These are phyloP conservation scores for Caenorhabditis inopinata DNA, from an alignment of 1,140 invertebrate genomes.

Conservation along the genomic window DNA sequence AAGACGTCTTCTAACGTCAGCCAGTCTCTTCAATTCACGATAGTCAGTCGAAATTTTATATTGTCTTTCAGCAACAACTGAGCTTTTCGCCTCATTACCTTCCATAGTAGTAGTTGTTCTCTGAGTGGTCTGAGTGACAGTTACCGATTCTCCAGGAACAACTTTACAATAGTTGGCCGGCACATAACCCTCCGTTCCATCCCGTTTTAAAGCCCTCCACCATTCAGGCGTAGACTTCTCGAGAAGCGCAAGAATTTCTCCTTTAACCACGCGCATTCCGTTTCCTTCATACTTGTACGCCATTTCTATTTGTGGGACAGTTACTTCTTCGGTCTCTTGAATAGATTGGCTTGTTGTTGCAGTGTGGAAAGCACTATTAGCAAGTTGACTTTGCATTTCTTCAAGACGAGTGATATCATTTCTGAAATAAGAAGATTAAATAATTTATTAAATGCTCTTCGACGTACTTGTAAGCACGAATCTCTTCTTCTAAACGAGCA, in stretches of 20 bases:
- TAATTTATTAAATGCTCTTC: not conserved
- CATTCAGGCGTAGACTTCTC: slow-evolving; percentile 94
- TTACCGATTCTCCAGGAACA: slow-evolving; percentile 80
- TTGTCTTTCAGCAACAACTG: slow-evolving; percentile 79
- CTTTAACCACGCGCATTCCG: slow-evolving; percentile 87
- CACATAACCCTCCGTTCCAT: slow-evolving; percentile 87
- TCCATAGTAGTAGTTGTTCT: slow-evolving; percentile 57
- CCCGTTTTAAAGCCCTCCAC: slow-evolving; percentile 92
- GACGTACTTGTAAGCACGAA: slow-evolving; percentile 79
- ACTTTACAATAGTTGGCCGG: slow-evolving; percentile 94
- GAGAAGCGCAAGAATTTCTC: slow-evolving; percentile 85
- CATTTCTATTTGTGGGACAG: slow-evolving; percentile 80
- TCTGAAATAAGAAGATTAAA: not conserved
- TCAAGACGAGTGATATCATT: slow-evolving; percentile 82
- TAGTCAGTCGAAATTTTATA: slow-evolving; percentile 79
- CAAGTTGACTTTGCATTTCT: slow-evolving; percentile 79
- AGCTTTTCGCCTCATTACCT: slow-evolving; percentile 44
- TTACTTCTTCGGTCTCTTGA: slow-evolving; percentile 74
- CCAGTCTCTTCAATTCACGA: slow-evolving; percentile 78
- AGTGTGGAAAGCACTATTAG: slow-evolving; percentile 73
- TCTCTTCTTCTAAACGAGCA: slow-evolving; percentile 82
- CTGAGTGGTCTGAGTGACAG: slow-evolving; percentile 68
- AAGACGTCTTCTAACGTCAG: slow-evolving; percentile 75
- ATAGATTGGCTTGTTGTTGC: slow-evolving; percentile 67
- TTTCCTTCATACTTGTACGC: slow-evolving; percentile 88